Evolutionary conservation across 2,888 invertebrate genomes (phyloP).

Genomic region (Leucophenga maculata): DNA sequence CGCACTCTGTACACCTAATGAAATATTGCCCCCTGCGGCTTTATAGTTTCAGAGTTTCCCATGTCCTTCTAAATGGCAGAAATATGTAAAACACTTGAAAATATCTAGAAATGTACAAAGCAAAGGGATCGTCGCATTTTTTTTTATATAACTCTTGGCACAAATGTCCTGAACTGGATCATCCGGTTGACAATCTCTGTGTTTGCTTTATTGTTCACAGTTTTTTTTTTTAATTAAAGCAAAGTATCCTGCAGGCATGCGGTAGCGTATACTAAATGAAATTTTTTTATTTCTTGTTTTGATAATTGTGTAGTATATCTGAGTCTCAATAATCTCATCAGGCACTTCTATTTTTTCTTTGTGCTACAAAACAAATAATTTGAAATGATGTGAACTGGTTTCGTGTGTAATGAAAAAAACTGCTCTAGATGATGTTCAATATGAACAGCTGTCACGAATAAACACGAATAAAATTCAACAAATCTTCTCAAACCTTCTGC

Average conservation of each 20-base stretch:
- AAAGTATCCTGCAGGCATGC: not conserved
- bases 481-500: no score
- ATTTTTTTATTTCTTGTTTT: not conserved
- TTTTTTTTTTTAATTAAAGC: constrained; percentile 1
- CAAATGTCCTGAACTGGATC: no score
- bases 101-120: not conserved
- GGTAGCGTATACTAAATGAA: not conserved
- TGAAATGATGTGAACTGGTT: no score
- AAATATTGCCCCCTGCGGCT: constrained; percentile 52
- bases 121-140: constrained; percentile 15
- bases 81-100: constrained; percentile 25
- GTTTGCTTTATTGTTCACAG: not conserved
- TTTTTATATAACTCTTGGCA: not conserved
- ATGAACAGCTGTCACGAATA: no score
- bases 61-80: constrained; percentile 7
- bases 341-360: no score
- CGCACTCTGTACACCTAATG: not conserved
- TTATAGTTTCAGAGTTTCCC: constrained; percentile 44
- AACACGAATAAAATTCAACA: no score
- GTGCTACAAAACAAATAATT: no score
- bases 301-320: no score
- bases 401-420: no score
- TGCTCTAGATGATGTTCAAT: no score
- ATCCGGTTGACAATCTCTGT: not conserved
- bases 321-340: no score